phyloP scores from a whole-genome alignment of 2,797 vertebrate genomes.

The Dryobates pubescens region DNA sequence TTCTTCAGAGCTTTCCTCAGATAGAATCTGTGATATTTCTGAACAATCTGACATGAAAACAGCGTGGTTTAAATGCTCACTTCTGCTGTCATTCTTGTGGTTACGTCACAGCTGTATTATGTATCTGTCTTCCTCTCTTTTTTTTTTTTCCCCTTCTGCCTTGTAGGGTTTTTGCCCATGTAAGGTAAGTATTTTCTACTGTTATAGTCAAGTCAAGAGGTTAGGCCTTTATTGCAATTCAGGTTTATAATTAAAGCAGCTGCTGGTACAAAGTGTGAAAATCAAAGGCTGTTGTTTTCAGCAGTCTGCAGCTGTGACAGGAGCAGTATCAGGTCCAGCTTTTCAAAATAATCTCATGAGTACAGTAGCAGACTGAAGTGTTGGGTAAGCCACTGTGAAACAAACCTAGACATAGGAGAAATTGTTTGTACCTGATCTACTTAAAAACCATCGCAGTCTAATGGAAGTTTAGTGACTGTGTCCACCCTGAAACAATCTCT shows the following conservation, averaged over 20 bases:
- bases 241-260: constrained; percentile 18
- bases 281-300: background rate
- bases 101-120: constrained; percentile 34
- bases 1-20: background rate
- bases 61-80: background rate
- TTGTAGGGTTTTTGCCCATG: constrained; percentile 57
- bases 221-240: constrained; percentile 15
- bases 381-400: background rate
- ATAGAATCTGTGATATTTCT: background rate
- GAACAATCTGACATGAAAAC: background rate
- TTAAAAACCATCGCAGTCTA: background rate
- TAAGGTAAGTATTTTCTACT: constrained; percentile 66
- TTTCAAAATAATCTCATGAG: background rate
- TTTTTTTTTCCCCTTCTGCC: background rate
- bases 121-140: constrained; percentile 5
- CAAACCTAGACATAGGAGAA: background rate
- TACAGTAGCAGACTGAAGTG: background rate
- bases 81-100: constrained; percentile 40
- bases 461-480: background rate
- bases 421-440: background rate
- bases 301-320: background rate
- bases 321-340: background rate
- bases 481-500: background rate
- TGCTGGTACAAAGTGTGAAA: constrained; percentile 5
- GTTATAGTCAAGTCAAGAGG: background rate